Evolutionary conservation across 2,888 invertebrate genomes (phyloP).

Genomic region (Himalopsyche anomala): DNA sequence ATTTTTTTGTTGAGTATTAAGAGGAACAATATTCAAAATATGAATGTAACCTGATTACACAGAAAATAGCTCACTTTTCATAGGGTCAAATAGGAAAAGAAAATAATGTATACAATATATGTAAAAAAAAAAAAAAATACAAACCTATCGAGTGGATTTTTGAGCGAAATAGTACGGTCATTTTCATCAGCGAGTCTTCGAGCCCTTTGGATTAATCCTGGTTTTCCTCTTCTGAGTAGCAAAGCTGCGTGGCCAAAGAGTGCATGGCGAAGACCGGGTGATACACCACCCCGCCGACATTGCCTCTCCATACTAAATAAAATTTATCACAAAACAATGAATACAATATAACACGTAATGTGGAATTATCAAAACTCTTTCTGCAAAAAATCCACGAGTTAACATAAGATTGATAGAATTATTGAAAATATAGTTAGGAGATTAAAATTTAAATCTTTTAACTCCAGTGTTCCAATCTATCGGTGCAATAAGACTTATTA

Average conservation of each 20-base stretch:
- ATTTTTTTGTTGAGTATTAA: too few species aligned
- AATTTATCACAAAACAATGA: not conserved
- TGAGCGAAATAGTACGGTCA: constrained; percentile 48
- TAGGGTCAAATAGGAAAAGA: too few species aligned
- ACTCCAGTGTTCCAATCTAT: not conserved
- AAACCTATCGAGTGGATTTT: constrained; percentile 58
- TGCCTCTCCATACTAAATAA: constrained; percentile 68
- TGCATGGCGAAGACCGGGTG: constrained; percentile 66
- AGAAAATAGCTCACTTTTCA: too few species aligned
- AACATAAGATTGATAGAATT: not conserved
- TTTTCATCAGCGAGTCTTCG: constrained; percentile 60
- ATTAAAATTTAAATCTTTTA: not conserved
- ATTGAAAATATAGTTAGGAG: not conserved
- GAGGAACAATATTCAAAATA: too few species aligned
- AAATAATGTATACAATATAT: too few species aligned
- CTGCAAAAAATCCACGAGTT: too few species aligned
- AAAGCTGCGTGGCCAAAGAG: constrained; percentile 69
- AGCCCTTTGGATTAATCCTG: constrained; percentile 67
- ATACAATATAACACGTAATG: not conserved
- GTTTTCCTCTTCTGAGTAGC: constrained; percentile 67
- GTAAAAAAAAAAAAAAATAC: not conserved
- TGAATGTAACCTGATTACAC: too few species aligned
- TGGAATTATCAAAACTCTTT: not conserved
- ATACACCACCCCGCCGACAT: constrained; percentile 65
- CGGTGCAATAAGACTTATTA: not conserved